phyloP scores from a whole-genome alignment of 1,140 invertebrate genomes.

The Brachionus sp. region DNA sequence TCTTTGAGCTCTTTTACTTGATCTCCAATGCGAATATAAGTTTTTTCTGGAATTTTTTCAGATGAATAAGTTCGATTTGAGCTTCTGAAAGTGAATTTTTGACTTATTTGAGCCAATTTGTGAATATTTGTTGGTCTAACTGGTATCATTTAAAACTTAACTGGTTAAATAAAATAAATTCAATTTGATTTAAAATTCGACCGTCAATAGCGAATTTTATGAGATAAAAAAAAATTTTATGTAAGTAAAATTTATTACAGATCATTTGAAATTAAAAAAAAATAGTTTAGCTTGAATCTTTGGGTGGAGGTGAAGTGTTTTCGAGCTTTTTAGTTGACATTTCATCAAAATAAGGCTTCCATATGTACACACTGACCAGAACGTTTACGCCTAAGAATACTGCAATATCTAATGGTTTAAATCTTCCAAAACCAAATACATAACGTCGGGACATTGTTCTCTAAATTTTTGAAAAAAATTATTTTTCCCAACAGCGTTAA shows the following conservation, averaged over 20 bases:
- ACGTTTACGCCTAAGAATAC: conserved; percentile 28
- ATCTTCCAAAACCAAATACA: conserved; percentile 16
- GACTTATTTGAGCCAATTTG: neutral
- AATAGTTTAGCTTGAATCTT: neutral
- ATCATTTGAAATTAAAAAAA: neutral
- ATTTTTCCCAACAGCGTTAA: neutral
- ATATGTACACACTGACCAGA: conserved; percentile 24
- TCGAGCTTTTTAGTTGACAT: neutral
- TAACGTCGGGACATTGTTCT: conserved; percentile 1
- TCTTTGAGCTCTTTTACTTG: conserved; percentile 8
- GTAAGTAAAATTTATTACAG: neutral
- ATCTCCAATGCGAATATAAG: conserved; percentile 10
- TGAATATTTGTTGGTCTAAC: neutral
- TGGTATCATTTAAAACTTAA: conserved; percentile 3
- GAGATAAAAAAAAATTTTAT: neutral
- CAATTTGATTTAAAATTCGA: neutral
- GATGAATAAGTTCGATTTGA: neutral
- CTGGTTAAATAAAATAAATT: neutral
- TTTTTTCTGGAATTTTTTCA: neutral
- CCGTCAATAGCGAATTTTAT: conserved; percentile 14
- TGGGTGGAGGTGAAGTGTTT: neutral
- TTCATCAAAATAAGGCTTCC: conserved; percentile 30
- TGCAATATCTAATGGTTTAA: conserved; percentile 17
- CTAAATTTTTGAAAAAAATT: neutral
- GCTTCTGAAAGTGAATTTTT: neutral